These are phyloP conservation scores for Lanius ludovicianus DNA, from an alignment of 2,113 vertebrate genomes.

Conservation along the genomic window DNA sequence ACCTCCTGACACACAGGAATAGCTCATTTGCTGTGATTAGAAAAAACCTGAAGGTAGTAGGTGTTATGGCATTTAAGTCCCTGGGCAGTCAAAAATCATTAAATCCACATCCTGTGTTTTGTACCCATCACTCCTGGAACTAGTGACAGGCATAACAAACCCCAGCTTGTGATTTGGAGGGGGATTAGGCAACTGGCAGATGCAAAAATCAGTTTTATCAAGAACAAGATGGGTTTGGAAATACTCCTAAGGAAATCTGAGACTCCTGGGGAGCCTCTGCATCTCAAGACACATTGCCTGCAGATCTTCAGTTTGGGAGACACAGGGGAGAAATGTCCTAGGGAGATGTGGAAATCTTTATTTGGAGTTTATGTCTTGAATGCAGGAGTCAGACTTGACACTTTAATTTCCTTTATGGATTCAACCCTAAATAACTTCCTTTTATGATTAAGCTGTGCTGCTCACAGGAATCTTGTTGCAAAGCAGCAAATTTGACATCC, in stretches of 20 bases:
- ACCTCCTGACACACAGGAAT: neutral
- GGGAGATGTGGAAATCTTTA: neutral
- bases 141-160: neutral
- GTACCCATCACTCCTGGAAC: neutral
- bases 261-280: neutral
- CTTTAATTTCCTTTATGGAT: conserved; percentile 10
- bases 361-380: neutral
- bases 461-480: neutral
- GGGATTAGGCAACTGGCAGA: neutral
- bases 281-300: rapidly evolving
- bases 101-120: neutral
- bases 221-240: neutral
- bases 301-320: neutral
- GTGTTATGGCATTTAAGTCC: neutral
- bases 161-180: neutral
- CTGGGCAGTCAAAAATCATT: neutral
- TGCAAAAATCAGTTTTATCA: neutral
- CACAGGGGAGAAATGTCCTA: neutral
- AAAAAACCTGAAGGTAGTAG: neutral
- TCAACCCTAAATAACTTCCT: neutral
- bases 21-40: neutral
- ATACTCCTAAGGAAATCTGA: neutral
- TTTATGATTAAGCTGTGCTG: conserved; percentile 1
- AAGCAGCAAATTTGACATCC: neutral
- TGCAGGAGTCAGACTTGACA: neutral